Base-by-base conservation (phyloP, 2,888 invertebrate species). In the Galerucella calmariensis region DNA sequence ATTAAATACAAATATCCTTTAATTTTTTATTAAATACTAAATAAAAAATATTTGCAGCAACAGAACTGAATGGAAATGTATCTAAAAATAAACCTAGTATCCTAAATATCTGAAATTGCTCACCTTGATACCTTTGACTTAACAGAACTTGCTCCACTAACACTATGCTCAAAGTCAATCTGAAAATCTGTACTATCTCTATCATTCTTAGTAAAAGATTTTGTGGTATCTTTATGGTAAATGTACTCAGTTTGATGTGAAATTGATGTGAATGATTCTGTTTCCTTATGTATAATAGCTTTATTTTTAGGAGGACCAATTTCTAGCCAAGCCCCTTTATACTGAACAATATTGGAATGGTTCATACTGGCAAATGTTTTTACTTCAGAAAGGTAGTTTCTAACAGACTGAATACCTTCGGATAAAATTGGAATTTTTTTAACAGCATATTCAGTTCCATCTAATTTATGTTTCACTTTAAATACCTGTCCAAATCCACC, bases 321-420 rank as follows among this genome's bases (percentile, higher is more conserved):
- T 86, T 95, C 95, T 46, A 95, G 86, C 95, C 95, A 95, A 0
- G 95, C 95, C 0, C 93, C 93, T 88, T 95, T 95, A 83, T 95
- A 95, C 27, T 94, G 92, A 6, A 95, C 94, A 77, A 95, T 93
- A 84, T 95, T 94, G 0, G 92, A 90, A 87, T 95, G 95, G 83
- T 94, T 93, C 41, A 95, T 87, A 82, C 91, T 92, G 0, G 95
- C 95, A 79, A 95, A 90, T 2, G 94, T 94, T 87, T 94, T 94
- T 0, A 95, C 95, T 89, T 95, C 95, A 3, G 92, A 89, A 59
- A 95, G 87, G 87, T 93, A 92, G 62, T 89, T 89, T 86, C 92
- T 89, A 20, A 94, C 90, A 0, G 91, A 90, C 74, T 92, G 88
- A 0, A 93, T 90, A 79, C 91, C 91, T 10, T 90, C 90, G 0